Conservation (phyloP, 2,113 vertebrate genomes). For the Rattus norvegicus region DNA sequence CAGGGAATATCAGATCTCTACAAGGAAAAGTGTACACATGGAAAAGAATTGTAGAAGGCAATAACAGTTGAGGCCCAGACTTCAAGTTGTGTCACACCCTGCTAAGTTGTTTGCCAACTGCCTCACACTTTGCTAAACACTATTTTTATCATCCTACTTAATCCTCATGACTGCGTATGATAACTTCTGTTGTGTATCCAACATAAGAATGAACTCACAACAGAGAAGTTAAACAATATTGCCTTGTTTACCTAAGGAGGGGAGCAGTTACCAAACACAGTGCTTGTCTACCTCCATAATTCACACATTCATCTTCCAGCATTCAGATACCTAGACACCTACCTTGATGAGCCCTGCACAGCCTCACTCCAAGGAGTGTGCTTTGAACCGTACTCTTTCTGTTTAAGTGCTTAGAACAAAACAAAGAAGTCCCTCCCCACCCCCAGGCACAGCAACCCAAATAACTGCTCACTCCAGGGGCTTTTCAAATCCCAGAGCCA, state of each 20-base stretch:
- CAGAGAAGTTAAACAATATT: background rate
- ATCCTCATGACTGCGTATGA: background rate
- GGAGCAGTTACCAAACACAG: background rate
- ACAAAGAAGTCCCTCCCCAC: background rate
- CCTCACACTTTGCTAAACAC: background rate
- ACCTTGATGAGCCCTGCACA: background rate
- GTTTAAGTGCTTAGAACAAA: conserved; percentile 63
- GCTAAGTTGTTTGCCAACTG: background rate
- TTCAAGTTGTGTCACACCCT: background rate
- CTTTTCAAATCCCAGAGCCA: conserved; percentile 62
- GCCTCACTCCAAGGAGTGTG: background rate
- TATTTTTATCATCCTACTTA: background rate
- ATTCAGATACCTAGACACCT: background rate
- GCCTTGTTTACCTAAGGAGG: background rate
- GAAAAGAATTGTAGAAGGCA: background rate
- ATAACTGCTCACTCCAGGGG: conserved; percentile 68
- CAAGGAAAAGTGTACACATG: background rate
- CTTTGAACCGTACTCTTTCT: conserved; percentile 53
- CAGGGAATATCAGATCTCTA: background rate
- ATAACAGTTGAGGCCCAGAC: background rate
- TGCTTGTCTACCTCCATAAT: background rate
- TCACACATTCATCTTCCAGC: background rate
- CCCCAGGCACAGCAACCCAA: conserved; percentile 54
- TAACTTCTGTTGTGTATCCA: background rate
- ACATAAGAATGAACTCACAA: background rate